Evolutionary conservation across 2,888 invertebrate species (phyloP), one percentile per base, ranked within the genome.

Genomic region (Craniophora ligustri): DNA sequence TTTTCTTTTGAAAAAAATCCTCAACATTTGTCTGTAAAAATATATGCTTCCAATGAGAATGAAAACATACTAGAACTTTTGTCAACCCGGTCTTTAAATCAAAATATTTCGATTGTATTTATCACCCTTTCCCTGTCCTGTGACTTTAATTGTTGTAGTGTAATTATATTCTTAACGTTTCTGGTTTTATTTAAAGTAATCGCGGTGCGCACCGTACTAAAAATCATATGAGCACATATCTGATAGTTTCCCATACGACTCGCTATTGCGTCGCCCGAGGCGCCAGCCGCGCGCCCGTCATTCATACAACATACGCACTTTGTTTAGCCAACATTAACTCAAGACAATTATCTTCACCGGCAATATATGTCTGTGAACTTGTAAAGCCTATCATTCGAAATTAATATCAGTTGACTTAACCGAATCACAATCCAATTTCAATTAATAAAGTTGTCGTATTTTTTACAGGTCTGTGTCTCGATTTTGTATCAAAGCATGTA

Each of bases 261-360:
- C 72, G 74, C 72, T 75, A 78, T 80, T 79, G 76, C 74, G 61
- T 75, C 72, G 84, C 85, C 89, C 70, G 78, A 73, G 87, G 86
- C 85, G 60, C 68, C 51, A 59, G 51, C 56, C 76, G 67, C 72
- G 70, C 80, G 82, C 84, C 85, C 84, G 85, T 89, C 89, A 89
- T 80, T 82, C 83, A 68, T 76, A 75, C 72, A 84, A 76, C 84
- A 72, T 81, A 82, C 80, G 86, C 73, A 75, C 86, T 91, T 91
- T 89, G 88, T 91, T 91, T 89, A 85, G 87, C 87, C 79, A 85
- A 81, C 76, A 82, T 81, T 84, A 81, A 79, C 81, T 76, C 77
- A 62, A 85, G 78, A 85, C 88, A 89, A 92, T 92, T 89, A 91
- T 88, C 87, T 87, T 80, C 81, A 80, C 81, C 60, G 77, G 81